Conservation (phyloP, 64 coral and sea anemone genomes). For the Astreopora myriophthalma region DNA sequence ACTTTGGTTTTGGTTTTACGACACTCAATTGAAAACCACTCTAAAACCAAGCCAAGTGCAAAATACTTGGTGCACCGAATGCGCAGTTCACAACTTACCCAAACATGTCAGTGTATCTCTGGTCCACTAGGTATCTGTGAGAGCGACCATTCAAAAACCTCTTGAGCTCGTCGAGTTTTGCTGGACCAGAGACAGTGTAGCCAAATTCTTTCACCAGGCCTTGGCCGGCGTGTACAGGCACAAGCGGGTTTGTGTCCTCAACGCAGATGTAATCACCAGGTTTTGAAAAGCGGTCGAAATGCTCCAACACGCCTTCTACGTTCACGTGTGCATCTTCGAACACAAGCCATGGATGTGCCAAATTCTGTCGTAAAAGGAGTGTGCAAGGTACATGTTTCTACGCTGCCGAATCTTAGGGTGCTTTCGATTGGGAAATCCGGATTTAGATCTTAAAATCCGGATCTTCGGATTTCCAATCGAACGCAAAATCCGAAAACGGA, state of each 20-base stretch:
- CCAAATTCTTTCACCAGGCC: constrained; percentile 26
- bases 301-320: constrained; percentile 21
- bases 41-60: too few relatives aligned
- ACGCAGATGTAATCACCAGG: constrained; percentile 60
- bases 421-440: too few relatives aligned
- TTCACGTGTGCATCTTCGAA: constrained; percentile 70
- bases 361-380: neutral
- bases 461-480: too few relatives aligned
- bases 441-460: too few relatives aligned
- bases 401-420: too few relatives aligned
- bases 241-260: constrained; percentile 49
- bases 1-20: too few relatives aligned
- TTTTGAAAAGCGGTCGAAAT: constrained; percentile 53
- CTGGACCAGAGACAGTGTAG: neutral
- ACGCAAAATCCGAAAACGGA: too few relatives aligned
- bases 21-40: too few relatives aligned
- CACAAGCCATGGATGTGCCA: constrained; percentile 71
- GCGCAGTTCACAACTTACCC: constrained; percentile 26
- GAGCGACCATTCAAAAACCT: constrained; percentile 51
- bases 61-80: neutral
- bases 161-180: neutral
- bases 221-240: neutral
- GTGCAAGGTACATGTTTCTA: neutral
- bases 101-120: constrained; percentile 61
- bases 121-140: constrained; percentile 53